phyloP scores from a whole-genome alignment of 2,888 invertebrate genomes.

The Ectobius pallidus region DNA sequence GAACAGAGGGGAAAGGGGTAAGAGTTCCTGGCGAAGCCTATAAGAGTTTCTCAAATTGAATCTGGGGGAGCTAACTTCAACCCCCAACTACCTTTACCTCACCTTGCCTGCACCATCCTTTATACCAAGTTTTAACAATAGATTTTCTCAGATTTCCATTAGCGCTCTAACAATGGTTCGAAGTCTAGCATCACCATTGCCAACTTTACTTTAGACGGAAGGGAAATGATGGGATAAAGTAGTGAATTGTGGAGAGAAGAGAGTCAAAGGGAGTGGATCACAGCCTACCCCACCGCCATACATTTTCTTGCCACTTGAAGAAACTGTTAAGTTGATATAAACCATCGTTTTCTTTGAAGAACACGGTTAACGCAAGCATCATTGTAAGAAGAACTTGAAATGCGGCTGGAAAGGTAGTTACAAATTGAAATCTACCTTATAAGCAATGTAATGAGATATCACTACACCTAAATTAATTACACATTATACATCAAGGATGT shows the following conservation, averaged over 20 bases:
- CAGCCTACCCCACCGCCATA: too few species aligned
- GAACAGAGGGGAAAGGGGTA: too few species aligned
- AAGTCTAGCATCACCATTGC: slow-evolving; percentile 15
- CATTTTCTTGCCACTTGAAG: not conserved
- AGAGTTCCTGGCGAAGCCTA: not conserved
- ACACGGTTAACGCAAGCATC: too few species aligned
- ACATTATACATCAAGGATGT: too few species aligned
- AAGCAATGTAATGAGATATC: too few species aligned
- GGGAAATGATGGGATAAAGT: not conserved
- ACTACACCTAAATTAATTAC: too few species aligned
- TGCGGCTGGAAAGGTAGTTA: too few species aligned
- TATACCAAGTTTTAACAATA: slow-evolving; percentile 32
- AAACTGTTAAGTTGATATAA: not conserved
- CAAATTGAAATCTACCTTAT: too few species aligned
- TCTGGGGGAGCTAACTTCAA: not conserved
- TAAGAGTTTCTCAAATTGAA: slow-evolving; percentile 27
- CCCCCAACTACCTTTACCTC: not conserved
- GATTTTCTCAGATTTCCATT: slow-evolving; percentile 37
- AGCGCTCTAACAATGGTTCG: slow-evolving; percentile 25
- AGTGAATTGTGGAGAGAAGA: not conserved
- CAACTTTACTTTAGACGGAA: not conserved
- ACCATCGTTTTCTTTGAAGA: too few species aligned
- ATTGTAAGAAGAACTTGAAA: too few species aligned
- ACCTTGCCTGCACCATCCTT: not conserved
- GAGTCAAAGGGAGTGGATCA: too few species aligned